Evolutionary conservation across 2,888 invertebrate genomes (phyloP).

Genomic region (Dendrolimus pini): DNA sequence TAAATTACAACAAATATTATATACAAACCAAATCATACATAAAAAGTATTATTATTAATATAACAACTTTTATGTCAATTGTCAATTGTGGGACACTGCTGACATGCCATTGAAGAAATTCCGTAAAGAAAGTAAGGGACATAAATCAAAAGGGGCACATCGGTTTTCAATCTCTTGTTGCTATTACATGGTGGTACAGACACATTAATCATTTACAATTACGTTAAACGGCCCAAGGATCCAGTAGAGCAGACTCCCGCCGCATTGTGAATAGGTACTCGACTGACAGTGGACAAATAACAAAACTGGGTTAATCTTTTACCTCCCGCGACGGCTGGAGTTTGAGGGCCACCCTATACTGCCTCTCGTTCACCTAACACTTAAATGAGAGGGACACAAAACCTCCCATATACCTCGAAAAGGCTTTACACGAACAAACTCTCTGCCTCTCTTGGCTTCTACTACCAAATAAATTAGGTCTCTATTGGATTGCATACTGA

Average conservation of each 20-base stretch:
- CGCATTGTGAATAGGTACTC: constrained; percentile 74
- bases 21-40: too few species aligned
- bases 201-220: constrained; percentile 75
- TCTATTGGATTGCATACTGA: constrained; percentile 30
- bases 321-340: constrained; percentile 62
- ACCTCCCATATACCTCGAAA: constrained; percentile 30
- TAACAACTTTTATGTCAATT: too few species aligned
- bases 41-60: too few species aligned
- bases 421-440: constrained; percentile 31
- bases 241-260: constrained; percentile 61
- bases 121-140: constrained; percentile 33
- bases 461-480: constrained; percentile 29
- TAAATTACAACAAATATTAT: too few species aligned
- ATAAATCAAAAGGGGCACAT: constrained; percentile 62
- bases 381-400: constrained; percentile 54
- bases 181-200: constrained; percentile 57
- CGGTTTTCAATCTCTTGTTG: constrained; percentile 58
- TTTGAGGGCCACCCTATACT: constrained; percentile 56
- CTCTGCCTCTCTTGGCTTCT: constrained; percentile 23
- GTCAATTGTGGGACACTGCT: constrained; percentile 20
- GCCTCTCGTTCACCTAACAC: constrained; percentile 46
- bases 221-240: constrained; percentile 69
- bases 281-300: constrained; percentile 77
- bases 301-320: constrained; percentile 77
- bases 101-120: constrained; percentile 16